A percentile compares a stretch with the other conserved stretches of the same genome.
Evolutionary conservation across 2,888 invertebrate genomes (phyloP).

Genomic region (Drosophila rellima): DNA sequence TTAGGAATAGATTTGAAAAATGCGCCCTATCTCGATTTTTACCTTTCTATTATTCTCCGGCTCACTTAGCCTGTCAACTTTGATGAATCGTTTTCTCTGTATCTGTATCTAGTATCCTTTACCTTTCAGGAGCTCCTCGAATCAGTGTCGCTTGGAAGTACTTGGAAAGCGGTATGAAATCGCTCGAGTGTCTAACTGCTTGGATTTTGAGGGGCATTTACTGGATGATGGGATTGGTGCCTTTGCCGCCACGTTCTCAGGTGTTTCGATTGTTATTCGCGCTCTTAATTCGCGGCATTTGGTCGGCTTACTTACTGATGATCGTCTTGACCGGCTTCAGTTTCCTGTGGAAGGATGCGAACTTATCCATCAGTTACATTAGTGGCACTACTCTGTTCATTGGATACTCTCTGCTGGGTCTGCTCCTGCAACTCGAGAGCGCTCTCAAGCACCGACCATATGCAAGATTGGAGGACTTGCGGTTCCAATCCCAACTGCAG

Average conservation of each 20-base stretch:
- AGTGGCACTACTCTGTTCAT: slow-evolving; percentile 49
- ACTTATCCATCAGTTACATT: slow-evolving; percentile 23
- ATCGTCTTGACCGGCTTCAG: slow-evolving; percentile 12
- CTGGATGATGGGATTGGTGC: slow-evolving; percentile 47
- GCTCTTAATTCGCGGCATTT: slow-evolving; percentile 38
- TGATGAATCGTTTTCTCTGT: slow-evolving; percentile 37
- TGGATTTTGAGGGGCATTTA: slow-evolving; percentile 33
- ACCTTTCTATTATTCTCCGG: slow-evolving; percentile 1
- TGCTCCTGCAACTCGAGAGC: slow-evolving; percentile 60
- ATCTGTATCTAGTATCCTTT: not conserved
- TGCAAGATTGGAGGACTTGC: slow-evolving; percentile 33
- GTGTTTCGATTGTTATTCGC: slow-evolving; percentile 17
- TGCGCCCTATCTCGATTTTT: not conserved
- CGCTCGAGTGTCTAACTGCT: slow-evolving; percentile 43
- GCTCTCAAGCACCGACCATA: slow-evolving; percentile 36
- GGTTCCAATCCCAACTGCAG: slow-evolving; percentile 49
- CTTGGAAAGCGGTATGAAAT: slow-evolving; percentile 44
- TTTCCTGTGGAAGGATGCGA: not conserved
- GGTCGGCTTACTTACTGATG: slow-evolving; percentile 41
- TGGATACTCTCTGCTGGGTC: slow-evolving; percentile 33
- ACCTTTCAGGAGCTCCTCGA: not conserved
- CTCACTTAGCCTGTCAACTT: slow-evolving; percentile 38
- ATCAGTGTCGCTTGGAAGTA: slow-evolving; percentile 23
- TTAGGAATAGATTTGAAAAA: not conserved
- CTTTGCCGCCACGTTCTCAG: slow-evolving; percentile 44